Conservation (phyloP, 2,888 invertebrate species). For the Clusia tigrina region DNA sequence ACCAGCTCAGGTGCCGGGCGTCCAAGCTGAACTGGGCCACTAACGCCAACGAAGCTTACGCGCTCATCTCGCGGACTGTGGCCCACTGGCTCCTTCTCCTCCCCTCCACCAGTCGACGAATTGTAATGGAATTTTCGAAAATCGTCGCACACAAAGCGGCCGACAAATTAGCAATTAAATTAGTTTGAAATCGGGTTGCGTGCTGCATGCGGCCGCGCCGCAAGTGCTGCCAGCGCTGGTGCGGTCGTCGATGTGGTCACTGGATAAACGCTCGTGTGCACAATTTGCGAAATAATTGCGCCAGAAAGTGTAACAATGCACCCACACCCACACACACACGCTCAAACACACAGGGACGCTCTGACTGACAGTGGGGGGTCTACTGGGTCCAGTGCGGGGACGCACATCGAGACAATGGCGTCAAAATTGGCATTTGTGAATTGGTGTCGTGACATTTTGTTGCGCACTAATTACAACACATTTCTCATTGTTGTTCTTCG, state of each 20-base stretch:
- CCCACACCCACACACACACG: not conserved
- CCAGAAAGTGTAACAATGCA: not conserved
- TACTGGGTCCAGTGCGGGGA: too few species aligned
- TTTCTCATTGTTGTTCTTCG: slow-evolving; percentile 8
- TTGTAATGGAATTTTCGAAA: not conserved
- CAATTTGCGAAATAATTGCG: not conserved
- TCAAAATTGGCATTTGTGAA: slow-evolving; percentile 16
- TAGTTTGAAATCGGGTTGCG: too few species aligned
- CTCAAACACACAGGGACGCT: not conserved
- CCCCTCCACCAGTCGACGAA: too few species aligned
- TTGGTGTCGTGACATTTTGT: slow-evolving; percentile 37
- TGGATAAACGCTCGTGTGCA: not conserved
- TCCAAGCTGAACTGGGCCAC: too few species aligned
- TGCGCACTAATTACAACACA: slow-evolving; percentile 38
- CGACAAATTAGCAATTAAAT: not conserved
- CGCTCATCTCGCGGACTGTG: too few species aligned
- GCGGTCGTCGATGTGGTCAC: not conserved
- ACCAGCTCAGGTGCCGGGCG: too few species aligned
- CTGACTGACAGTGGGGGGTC: too few species aligned
- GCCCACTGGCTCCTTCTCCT: too few species aligned
- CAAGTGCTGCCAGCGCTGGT: too few species aligned
- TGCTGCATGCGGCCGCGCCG: too few species aligned
- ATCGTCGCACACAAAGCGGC: not conserved
- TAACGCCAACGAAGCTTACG: too few species aligned
- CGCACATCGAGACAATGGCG: slow-evolving; percentile 1